Evolutionary conservation across 2,888 invertebrate species (phyloP).

Genomic region (Hybos culiciformis): DNA sequence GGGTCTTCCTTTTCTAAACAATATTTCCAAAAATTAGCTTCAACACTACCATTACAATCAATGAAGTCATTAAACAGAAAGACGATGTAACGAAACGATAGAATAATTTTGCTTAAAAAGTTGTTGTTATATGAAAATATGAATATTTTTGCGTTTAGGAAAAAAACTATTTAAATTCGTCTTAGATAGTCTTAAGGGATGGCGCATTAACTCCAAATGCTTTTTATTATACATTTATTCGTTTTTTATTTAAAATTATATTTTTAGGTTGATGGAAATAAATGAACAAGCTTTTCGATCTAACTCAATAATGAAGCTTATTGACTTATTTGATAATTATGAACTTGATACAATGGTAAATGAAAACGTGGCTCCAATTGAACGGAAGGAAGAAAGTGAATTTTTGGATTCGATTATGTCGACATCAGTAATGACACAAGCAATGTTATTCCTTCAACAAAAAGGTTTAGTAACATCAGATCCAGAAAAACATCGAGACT

Average conservation of each 20-base stretch:
- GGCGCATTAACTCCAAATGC: slow-evolving; percentile 1
- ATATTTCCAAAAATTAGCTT: no score
- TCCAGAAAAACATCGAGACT: slow-evolving; percentile 55
- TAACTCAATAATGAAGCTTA: slow-evolving; percentile 58
- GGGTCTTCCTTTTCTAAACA: no score
- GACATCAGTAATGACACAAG: slow-evolving; percentile 61
- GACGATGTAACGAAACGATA: no score
- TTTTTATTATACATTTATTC: not conserved
- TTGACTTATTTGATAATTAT: slow-evolving; percentile 73
- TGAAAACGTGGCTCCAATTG: slow-evolving; percentile 62
- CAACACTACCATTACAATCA: no score
- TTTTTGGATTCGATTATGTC: slow-evolving; percentile 65
- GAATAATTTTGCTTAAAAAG: no score
- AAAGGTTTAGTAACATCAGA: slow-evolving; percentile 49
- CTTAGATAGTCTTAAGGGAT: no score
- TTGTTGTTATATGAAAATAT: no score
- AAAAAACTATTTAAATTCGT: no score
- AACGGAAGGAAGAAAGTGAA: slow-evolving; percentile 61
- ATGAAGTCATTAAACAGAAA: no score
- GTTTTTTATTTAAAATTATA: slow-evolving; percentile 16
- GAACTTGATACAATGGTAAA: slow-evolving; percentile 56
- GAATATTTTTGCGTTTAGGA: no score
- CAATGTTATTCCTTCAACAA: slow-evolving; percentile 39
- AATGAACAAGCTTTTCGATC: slow-evolving; percentile 41
- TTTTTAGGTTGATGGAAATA: slow-evolving; percentile 51